Base-by-base conservation (phyloP, 1,140 invertebrate species). In the Procambarus virginalis region DNA sequence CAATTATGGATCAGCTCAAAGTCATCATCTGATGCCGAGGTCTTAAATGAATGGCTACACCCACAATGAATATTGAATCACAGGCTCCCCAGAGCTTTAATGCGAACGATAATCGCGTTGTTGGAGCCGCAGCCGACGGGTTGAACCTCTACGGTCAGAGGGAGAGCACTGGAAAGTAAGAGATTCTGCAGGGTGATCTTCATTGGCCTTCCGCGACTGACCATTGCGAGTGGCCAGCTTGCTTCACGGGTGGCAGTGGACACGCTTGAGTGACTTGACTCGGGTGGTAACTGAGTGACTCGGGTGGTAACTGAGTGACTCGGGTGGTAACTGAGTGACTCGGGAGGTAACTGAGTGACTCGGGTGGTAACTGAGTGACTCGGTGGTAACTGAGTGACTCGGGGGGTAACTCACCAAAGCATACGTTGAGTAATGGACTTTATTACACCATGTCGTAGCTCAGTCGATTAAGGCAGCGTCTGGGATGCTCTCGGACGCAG, bases 41-140 rank as follows among this genome's bases (percentile, higher is more conserved):
- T 68, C 49, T 14, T 68, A 68, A 68, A 64, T 64, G 80, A 68
- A 82, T 82, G 68, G 80, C 22, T 46, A 68, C 80, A 82, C 17
- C 80, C 80, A 68, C 68, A 64, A 68, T 82, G 80, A 82, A 82
- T 82, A 82, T 14, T 60, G 58, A 82, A 68, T 82, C 80, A 82
- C 80, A 68, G 80, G 60, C 80, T 46, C 4, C 2, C 8, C 34
- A n/a, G 55, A 34, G 46, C 58, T 48, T 20, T 64, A 68, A 60
- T 46, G 58, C 58, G 60, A 34, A 60, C 17, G 76, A 78, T 55
- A 22, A 3, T 49, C 45, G 14, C 12, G 76, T 14, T 10, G 34
- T 2, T 45, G 0, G 17, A 45, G 80, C 12, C 22, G 22, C 60
- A 14, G 22, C 10, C 34, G 22, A 20, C 5, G 22, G 5, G 4